Conservation (phyloP, 2,888 invertebrate genomes). For the Acholoe squamosa region DNA sequence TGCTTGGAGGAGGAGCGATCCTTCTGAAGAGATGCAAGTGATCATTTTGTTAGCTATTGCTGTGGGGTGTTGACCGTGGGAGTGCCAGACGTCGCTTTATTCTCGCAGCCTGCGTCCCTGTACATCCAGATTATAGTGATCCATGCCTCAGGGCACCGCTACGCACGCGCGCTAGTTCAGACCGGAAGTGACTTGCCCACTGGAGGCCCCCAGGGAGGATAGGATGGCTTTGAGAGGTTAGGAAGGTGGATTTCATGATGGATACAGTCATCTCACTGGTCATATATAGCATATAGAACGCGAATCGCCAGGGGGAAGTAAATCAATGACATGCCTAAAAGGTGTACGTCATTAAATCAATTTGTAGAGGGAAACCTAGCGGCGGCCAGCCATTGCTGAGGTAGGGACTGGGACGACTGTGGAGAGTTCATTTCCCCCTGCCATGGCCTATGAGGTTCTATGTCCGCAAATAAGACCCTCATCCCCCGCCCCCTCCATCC, state of each 20-base stretch:
- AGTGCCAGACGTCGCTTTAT: no score
- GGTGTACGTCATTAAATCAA: background rate
- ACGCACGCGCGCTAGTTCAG: no score
- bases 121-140: no score
- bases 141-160: no score
- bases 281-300: background rate
- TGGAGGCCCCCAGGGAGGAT: background rate
- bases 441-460: background rate
- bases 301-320: background rate
- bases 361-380: background rate
- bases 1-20: no score
- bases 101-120: no score
- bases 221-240: background rate
- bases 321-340: background rate
- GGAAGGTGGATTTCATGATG: background rate
- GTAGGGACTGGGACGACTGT: background rate
- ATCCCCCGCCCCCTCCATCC: background rate
- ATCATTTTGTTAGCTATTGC: no score
- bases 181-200: no score
- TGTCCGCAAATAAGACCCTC: background rate
- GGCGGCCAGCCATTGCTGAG: background rate
- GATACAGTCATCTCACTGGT: background rate
- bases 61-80: no score
- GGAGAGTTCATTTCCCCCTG: background rate
- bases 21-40: no score